These are phyloP conservation scores for Bursaphelenchus okinawaensis DNA, from an alignment of 2,888 invertebrate species.

Conservation along the genomic window DNA sequence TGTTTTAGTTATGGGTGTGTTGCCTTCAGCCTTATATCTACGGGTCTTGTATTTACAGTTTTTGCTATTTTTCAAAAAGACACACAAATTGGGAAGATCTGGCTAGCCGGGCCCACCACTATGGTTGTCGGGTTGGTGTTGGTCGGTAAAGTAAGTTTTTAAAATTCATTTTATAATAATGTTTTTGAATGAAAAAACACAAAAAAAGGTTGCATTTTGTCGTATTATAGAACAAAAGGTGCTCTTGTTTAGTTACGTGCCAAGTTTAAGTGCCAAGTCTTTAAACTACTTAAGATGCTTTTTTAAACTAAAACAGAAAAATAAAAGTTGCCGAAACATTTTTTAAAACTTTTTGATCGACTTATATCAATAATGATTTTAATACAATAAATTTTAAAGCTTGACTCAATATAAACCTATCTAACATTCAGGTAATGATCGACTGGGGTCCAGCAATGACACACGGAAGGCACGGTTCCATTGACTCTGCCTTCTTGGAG, in stretches of 20 bases:
- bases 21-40: slow-evolving; percentile 50
- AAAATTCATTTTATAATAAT: too few species aligned
- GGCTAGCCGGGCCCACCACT: slow-evolving; percentile 52
- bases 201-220: too few species aligned
- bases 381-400: too few species aligned
- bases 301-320: too few species aligned
- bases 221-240: too few species aligned
- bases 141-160: slow-evolving; percentile 52
- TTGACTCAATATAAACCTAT: neutral
- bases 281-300: too few species aligned
- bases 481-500: slow-evolving; percentile 46
- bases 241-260: too few species aligned
- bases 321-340: too few species aligned
- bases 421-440: slow-evolving; percentile 42
- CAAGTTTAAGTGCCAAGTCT: too few species aligned
- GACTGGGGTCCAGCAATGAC: slow-evolving; percentile 58
- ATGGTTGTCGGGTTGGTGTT: slow-evolving; percentile 56
- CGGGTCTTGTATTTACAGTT: slow-evolving; percentile 57
- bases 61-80: slow-evolving; percentile 58
- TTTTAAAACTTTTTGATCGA: too few species aligned
- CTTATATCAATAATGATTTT: too few species aligned
- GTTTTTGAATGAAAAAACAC: too few species aligned
- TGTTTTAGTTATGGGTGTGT: slow-evolving; percentile 56
- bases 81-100: slow-evolving; percentile 56
- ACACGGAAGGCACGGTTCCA: slow-evolving; percentile 47